These are phyloP conservation scores for Brenthis daphne DNA, from an alignment of 2,888 invertebrate species.

Conservation along the genomic window DNA sequence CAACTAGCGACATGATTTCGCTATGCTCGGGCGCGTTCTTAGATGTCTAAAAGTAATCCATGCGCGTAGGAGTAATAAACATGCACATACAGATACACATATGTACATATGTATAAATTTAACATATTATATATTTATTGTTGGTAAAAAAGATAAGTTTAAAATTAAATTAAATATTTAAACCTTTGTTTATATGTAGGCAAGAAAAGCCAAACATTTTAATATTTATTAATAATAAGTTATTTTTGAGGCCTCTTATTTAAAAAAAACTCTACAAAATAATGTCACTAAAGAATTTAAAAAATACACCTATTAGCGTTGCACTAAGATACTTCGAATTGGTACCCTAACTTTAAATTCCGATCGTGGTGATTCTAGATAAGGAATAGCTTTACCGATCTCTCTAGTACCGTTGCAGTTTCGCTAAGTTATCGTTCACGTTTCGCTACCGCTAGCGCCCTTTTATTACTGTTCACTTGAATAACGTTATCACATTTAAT, in stretches of 20 bases:
- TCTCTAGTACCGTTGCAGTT: slow-evolving; percentile 72
- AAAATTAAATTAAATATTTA: too few relatives aligned
- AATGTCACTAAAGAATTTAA: slow-evolving; percentile 9
- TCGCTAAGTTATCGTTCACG: slow-evolving; percentile 79
- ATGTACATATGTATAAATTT: too few relatives aligned
- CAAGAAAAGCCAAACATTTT: too few relatives aligned
- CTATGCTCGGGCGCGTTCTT: background rate
- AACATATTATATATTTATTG: too few relatives aligned
- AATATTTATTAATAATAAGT: too few relatives aligned
- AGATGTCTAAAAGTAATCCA: background rate
- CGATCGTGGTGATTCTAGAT: slow-evolving; percentile 72
- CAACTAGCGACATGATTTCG: background rate
- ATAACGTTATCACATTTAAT: slow-evolving; percentile 5
- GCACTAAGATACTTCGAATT: slow-evolving; percentile 42
- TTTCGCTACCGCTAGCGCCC: slow-evolving; percentile 73
- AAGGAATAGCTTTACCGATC: slow-evolving; percentile 76
- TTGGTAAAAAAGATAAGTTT: too few relatives aligned
- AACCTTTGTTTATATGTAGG: too few relatives aligned
- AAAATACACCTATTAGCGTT: slow-evolving; percentile 39
- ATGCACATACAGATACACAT: too few relatives aligned
- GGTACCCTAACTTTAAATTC: slow-evolving; percentile 61
- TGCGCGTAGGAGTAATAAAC: too few relatives aligned
- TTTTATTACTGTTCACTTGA: slow-evolving; percentile 59
- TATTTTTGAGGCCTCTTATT: too few relatives aligned
- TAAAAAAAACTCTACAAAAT: background rate